Conservation (phyloP, 2,888 invertebrate genomes). For the Drosophila crucigera region DNA sequence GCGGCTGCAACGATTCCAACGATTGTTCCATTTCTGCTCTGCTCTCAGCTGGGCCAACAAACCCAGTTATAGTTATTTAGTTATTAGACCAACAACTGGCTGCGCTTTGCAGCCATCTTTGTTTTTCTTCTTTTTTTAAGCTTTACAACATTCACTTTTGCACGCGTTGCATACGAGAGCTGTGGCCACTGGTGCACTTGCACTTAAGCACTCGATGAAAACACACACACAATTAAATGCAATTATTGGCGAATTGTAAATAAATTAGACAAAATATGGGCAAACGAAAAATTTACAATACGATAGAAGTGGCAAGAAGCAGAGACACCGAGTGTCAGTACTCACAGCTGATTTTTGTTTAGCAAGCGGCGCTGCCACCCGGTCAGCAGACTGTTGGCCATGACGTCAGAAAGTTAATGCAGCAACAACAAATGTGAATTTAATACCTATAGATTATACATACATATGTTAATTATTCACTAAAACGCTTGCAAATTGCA, state of each 20-base stretch:
- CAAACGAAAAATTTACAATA: constrained; percentile 58
- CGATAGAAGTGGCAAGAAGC: constrained; percentile 57
- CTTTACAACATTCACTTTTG: constrained; percentile 10
- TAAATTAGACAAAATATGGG: constrained; percentile 32
- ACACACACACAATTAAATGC: constrained; percentile 35
- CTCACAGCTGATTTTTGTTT: constrained; percentile 75
- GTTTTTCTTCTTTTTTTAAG: constrained; percentile 32
- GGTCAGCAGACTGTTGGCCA: not conserved
- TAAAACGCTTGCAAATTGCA: not conserved
- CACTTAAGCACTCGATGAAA: constrained; percentile 13
- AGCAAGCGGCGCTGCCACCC: constrained; percentile 58
- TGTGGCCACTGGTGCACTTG: constrained; percentile 1
- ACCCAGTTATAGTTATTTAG: constrained; percentile 35
- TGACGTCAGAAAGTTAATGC: constrained; percentile 34
- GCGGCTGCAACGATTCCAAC: constrained; percentile 54
- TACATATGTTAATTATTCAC: not conserved
- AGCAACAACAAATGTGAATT: not conserved
- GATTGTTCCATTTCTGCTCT: constrained; percentile 60
- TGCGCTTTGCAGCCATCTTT: constrained; percentile 50
- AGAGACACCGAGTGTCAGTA: constrained; percentile 46
- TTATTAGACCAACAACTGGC: constrained; percentile 41
- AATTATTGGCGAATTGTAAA: constrained; percentile 36
- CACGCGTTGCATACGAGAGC: constrained; percentile 9
- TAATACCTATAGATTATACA: too few species aligned
- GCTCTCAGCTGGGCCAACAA: constrained; percentile 7